Evolutionary conservation across 2,113 vertebrate species (phyloP).

Genomic region (Loxodonta africana): DNA sequence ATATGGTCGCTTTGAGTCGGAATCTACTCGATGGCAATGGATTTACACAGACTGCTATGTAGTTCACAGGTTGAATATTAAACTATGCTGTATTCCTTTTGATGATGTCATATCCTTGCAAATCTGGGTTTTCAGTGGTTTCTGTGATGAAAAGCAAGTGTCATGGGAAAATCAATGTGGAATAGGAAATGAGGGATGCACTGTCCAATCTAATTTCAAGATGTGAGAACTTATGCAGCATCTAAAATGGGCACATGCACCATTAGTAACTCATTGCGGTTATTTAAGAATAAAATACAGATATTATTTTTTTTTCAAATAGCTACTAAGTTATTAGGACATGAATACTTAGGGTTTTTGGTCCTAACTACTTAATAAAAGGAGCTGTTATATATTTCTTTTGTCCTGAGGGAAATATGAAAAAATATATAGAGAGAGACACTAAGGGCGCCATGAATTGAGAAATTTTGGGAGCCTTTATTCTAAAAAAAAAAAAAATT

Average conservation of each 20-base stretch:
- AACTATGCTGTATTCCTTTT: background rate
- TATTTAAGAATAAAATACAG: background rate
- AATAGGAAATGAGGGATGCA: background rate
- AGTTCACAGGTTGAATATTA: background rate
- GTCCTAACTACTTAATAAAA: background rate
- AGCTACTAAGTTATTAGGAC: background rate
- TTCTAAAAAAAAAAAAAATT: background rate
- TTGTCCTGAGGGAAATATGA: background rate
- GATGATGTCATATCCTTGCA: background rate
- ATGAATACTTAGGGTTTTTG: background rate
- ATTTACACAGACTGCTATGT: background rate
- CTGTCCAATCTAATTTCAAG: background rate
- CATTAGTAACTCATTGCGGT: background rate
- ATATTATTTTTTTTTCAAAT: background rate
- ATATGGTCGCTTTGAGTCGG: too few relatives aligned
- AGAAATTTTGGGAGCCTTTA: background rate
- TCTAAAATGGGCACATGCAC: background rate
- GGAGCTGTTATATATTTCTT: background rate
- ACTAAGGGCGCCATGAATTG: background rate
- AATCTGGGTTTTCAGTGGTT: background rate
- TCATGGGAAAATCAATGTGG: background rate
- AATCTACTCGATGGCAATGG: too few relatives aligned
- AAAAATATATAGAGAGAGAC: background rate
- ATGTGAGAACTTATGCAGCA: background rate
- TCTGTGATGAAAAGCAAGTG: background rate